Evolutionary conservation across 2,113 vertebrate genomes (phyloP).

Genomic region (Neolamprologus longior): DNA sequence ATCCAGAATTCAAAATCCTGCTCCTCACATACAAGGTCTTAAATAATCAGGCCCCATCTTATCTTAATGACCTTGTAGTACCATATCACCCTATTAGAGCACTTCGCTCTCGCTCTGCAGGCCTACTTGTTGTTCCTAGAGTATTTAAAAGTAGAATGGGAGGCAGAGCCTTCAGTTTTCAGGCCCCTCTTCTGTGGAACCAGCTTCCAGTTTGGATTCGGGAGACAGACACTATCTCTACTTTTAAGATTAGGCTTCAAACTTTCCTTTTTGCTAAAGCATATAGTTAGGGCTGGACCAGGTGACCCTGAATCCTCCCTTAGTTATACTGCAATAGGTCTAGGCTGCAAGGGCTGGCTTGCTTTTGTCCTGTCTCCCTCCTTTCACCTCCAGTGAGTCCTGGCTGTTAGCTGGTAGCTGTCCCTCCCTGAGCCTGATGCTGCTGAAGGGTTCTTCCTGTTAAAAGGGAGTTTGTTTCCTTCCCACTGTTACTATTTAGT

Average conservation of each 20-base stretch:
- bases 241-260: accelerated
- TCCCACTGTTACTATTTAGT: not conserved
- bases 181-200: too few relatives aligned
- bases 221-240: not conserved
- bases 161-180: too few relatives aligned
- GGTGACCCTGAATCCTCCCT: accelerated
- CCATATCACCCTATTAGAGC: too few relatives aligned
- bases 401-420: not conserved
- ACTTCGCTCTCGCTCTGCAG: accelerated
- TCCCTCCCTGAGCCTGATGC: not conserved
- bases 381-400: not conserved
- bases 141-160: too few relatives aligned
- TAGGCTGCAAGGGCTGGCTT: not conserved
- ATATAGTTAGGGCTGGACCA: not conserved
- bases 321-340: accelerated
- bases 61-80: too few relatives aligned
- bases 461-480: not conserved
- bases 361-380: not conserved
- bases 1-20: not conserved
- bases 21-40: too few relatives aligned
- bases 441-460: not conserved
- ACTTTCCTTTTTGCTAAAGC: not conserved
- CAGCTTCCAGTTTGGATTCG: too few relatives aligned
- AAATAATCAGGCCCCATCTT: too few relatives aligned
- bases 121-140: too few relatives aligned